Evolutionary conservation across 2,797 vertebrate species (phyloP).

Genomic region (Catostomus latipinnis): DNA sequence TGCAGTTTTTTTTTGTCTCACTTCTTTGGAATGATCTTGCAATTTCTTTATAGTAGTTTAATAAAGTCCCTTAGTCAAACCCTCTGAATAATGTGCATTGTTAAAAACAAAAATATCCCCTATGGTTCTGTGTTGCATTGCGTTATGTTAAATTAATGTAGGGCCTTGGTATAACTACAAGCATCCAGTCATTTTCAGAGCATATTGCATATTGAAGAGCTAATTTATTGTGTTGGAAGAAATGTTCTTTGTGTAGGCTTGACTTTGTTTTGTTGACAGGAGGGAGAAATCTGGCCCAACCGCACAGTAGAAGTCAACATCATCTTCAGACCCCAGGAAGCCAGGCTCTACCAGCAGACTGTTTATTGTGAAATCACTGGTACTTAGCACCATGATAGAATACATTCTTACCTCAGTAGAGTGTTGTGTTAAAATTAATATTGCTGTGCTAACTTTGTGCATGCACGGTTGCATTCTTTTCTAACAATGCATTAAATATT

Average conservation of each 20-base stretch:
- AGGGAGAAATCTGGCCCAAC: constrained; percentile 87
- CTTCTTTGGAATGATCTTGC: too few relatives aligned
- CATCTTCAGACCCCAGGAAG: constrained; percentile 83
- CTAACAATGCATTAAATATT: constrained; percentile 63
- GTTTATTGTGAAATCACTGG: constrained; percentile 88
- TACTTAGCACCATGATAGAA: constrained; percentile 52
- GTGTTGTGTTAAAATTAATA: not conserved
- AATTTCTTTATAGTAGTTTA: too few relatives aligned
- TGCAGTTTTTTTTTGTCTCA: too few relatives aligned
- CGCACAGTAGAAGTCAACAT: constrained; percentile 77
- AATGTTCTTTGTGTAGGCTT: not conserved
- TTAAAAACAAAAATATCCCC: too few relatives aligned
- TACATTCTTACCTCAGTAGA: constrained; percentile 2
- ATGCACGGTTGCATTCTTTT: constrained; percentile 18
- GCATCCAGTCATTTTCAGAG: too few relatives aligned
- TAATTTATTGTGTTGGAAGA: not conserved
- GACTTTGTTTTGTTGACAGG: constrained; percentile 69
- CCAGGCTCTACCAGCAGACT: constrained; percentile 78
- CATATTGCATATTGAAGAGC: not conserved
- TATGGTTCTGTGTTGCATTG: too few relatives aligned
- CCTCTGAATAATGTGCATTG: too few relatives aligned
- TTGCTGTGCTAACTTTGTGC: constrained; percentile 5
- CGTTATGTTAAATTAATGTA: too few relatives aligned
- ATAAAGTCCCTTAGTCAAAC: too few relatives aligned
- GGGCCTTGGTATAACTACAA: too few relatives aligned